Conservation (phyloP, 2,888 invertebrate genomes). For the Lasius fuliginosus region DNA sequence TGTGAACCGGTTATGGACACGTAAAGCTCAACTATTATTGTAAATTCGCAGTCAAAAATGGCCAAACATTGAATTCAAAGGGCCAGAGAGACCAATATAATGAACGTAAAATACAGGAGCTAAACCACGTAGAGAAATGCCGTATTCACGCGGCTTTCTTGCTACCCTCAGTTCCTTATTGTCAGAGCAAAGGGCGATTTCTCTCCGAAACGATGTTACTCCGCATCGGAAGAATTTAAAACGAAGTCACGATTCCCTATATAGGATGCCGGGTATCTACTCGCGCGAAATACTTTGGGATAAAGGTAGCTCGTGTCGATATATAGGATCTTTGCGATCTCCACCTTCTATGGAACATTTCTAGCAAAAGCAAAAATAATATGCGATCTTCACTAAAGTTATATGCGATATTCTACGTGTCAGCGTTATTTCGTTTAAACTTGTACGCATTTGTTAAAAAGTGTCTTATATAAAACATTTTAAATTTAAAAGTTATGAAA, state of each 20-base stretch:
- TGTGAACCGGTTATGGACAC: slow-evolving; percentile 19
- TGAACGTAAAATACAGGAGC: neutral
- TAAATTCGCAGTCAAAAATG: slow-evolving; percentile 61
- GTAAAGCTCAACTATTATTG: slow-evolving; percentile 58
- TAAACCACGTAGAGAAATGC: slow-evolving; percentile 20
- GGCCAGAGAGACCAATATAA: slow-evolving; percentile 9
- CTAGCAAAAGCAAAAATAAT: slow-evolving; percentile 37
- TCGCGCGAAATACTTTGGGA: slow-evolving; percentile 67
- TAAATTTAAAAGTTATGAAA: neutral
- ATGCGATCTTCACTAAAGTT: slow-evolving; percentile 13
- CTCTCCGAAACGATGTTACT: slow-evolving; percentile 80
- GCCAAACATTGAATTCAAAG: slow-evolving; percentile 57
- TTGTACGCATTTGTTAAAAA: neutral
- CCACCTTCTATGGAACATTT: slow-evolving; percentile 55
- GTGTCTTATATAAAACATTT: neutral
- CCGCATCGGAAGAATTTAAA: slow-evolving; percentile 78
- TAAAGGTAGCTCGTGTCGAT: slow-evolving; percentile 63
- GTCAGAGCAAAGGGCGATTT: slow-evolving; percentile 79
- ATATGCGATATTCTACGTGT: slow-evolving; percentile 8
- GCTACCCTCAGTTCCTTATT: slow-evolving; percentile 72
- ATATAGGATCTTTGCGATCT: slow-evolving; percentile 60
- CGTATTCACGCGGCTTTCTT: slow-evolving; percentile 40
- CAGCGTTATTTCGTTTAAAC: slow-evolving; percentile 26
- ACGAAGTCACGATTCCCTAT: slow-evolving; percentile 80
- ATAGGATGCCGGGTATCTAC: slow-evolving; percentile 64